These are phyloP conservation scores for Dolichallabes microphthalmus DNA, from an alignment of 2,113 vertebrate genomes.

Conservation along the genomic window DNA sequence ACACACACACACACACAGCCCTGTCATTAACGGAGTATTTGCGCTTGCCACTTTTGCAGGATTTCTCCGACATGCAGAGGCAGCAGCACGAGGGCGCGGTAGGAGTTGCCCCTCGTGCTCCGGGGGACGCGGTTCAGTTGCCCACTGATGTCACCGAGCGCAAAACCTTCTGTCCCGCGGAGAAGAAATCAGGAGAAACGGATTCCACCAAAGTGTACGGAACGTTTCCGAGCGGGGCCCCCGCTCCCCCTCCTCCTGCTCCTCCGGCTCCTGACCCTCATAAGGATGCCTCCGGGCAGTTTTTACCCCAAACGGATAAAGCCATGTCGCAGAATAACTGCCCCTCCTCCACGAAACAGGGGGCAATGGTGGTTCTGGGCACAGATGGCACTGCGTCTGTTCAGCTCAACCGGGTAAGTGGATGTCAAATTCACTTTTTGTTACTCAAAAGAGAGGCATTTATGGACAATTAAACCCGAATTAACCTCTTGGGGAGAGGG, in stretches of 20 bases:
- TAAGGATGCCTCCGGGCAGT: constrained; percentile 73
- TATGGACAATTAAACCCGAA: constrained; percentile 32
- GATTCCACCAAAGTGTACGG: constrained; percentile 80
- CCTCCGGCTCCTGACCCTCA: constrained; percentile 64
- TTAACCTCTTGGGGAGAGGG: constrained; percentile 35
- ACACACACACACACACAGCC: background rate
- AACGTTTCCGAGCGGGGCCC: constrained; percentile 79
- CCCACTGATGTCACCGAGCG: constrained; percentile 64
- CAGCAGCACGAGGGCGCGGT: constrained; percentile 67
- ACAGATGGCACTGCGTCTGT: constrained; percentile 92
- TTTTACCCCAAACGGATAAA: constrained; percentile 67
- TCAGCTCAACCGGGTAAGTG: constrained; percentile 85
- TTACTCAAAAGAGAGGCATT: constrained; percentile 22
- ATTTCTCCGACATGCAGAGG: constrained; percentile 83
- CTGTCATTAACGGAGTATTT: background rate
- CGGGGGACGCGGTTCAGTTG: constrained; percentile 23
- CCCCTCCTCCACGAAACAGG: constrained; percentile 84
- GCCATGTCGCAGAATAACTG: constrained; percentile 80
- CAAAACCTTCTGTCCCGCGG: constrained; percentile 74
- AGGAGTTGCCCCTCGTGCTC: constrained; percentile 55
- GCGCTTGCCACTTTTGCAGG: constrained; percentile 70
- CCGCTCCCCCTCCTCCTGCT: constrained; percentile 52
- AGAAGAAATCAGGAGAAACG: constrained; percentile 72
- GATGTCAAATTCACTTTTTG: constrained; percentile 56
- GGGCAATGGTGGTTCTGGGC: constrained; percentile 90